Percentiles rank a stretch among this genome's conserved stretches.
Evolutionary conservation across 2,888 invertebrate species (phyloP).

Genomic region (Scrobipalpa atriplicella): DNA sequence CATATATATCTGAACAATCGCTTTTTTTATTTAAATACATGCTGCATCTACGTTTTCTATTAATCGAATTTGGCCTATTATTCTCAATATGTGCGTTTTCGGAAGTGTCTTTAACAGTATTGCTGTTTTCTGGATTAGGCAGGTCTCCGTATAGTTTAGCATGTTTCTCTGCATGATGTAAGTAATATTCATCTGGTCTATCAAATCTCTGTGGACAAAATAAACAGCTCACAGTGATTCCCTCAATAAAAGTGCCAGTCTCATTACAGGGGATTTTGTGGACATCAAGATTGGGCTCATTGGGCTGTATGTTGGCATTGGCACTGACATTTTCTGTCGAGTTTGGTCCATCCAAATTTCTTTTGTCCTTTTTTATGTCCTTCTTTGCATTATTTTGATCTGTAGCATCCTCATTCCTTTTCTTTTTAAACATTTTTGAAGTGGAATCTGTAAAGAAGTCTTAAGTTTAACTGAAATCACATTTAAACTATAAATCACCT

Average conservation of each 20-base stretch:
- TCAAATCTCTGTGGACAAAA: slow-evolving; percentile 3
- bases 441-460: not conserved
- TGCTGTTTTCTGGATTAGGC: not conserved
- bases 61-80: not conserved
- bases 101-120: not conserved
- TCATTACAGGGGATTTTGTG: not conserved
- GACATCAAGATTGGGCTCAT: not conserved
- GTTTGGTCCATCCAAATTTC: not conserved
- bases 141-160: not conserved
- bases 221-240: not conserved
- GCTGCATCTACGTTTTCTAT: not conserved
- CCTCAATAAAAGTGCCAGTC: not conserved
- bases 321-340: not conserved
- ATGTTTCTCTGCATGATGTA: slow-evolving; percentile 9
- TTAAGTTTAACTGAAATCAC: not conserved
- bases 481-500: no score
- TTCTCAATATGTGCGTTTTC: not conserved
- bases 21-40: not conserved
- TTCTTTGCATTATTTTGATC: not conserved
- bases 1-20: not conserved
- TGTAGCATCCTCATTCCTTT: not conserved
- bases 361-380: not conserved
- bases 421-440: not conserved
- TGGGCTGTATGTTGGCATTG: not conserved
- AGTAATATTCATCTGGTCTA: slow-evolving; percentile 1